Base-by-base conservation (phyloP, 1,140 invertebrate genomes). In the Scaptodrosophila lebanonensis region DNA sequence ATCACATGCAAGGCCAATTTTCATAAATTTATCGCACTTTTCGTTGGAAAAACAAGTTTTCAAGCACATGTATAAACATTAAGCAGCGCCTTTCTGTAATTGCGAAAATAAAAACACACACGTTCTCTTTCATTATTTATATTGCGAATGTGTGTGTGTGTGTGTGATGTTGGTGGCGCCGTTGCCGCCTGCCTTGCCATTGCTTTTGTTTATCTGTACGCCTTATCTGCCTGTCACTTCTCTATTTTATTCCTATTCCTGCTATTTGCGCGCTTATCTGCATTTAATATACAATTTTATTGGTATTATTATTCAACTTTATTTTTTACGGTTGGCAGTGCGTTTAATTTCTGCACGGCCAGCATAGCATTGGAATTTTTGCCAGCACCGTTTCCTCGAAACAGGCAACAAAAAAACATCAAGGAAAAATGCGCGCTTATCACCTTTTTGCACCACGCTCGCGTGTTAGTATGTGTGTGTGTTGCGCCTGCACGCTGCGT, bases 331-430 rank as follows among this genome's bases (percentile, higher is more conserved):
- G 69, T 68, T 68, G 56, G 57, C 30, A 30, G 39, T 49, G 44
- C 56, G 53, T 32, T 29, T 44, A 45, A 32, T 52, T 66, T 40
- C 57, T 66, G 64, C 64, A n/a, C n/a, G n/a, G n/a, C n/a, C n/a
- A n/a, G n/a, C n/a, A n/a, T n/a, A n/a, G n/a, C n/a, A 77, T 77
- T 79, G 72, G 73, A 77, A 77, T 77, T 77, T 22, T 72, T 48
- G 38, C 42, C 52, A 48, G 58, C 25, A 56, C 35, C 33, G 49
- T 51, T 64, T 63, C 45, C 35, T 63, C 25, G 35, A 18, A 63
- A 51, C 33, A 39, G 30, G 30, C n/a, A 36, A 22, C 33, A 51
- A 17, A 27, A 33, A 48, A 8, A 49, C 17, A 35, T 17, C 51
- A 43, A 33, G 30, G 43, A 16, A 50, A 32, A 49, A 56, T 57